phyloP scores from a whole-genome alignment of 35 echinoderm and acorn worm genomes.

The Acanthaster planci region DNA sequence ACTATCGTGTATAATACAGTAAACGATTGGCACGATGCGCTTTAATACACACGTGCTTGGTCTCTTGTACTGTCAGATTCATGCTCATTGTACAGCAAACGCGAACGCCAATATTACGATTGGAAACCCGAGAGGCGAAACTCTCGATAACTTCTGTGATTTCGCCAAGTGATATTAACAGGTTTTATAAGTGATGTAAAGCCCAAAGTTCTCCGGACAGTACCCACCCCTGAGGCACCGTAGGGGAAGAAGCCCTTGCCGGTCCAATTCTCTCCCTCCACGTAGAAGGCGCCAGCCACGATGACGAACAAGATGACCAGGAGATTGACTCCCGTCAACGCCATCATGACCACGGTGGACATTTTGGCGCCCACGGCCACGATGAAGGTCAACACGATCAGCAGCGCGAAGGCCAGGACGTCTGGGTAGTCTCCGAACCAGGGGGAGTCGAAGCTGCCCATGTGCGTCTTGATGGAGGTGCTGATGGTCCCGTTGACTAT shows the following conservation, averaged over 20 bases:
- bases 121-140: too few relatives aligned
- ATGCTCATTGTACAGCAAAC: too few relatives aligned
- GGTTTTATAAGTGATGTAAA: too few relatives aligned
- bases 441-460: slow-evolving; percentile 69
- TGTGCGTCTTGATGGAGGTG: slow-evolving; percentile 44
- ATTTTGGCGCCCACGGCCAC: slow-evolving; percentile 80
- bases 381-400: slow-evolving; percentile 68
- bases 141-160: too few relatives aligned
- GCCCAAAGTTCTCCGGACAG: background rate
- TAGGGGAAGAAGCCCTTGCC: slow-evolving; percentile 82
- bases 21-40: too few relatives aligned
- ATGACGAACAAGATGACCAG: slow-evolving; percentile 74
- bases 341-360: slow-evolving; percentile 66
- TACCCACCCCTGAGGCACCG: slow-evolving; percentile 79
- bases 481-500: slow-evolving; percentile 87
- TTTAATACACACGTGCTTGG: too few relatives aligned
- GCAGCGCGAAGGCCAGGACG: slow-evolving; percentile 75
- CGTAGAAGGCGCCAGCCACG: slow-evolving; percentile 68
- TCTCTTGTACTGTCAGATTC: too few relatives aligned
- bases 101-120: too few relatives aligned
- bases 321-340: slow-evolving; percentile 71
- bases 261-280: slow-evolving; percentile 83
- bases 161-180: too few relatives aligned
- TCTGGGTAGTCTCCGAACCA: slow-evolving; percentile 95
- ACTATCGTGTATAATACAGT: too few relatives aligned